Evolutionary conservation across 2,113 vertebrate species (phyloP), one percentile per base, ranked within the genome.

Genomic region (Leptocoma aspasia): DNA sequence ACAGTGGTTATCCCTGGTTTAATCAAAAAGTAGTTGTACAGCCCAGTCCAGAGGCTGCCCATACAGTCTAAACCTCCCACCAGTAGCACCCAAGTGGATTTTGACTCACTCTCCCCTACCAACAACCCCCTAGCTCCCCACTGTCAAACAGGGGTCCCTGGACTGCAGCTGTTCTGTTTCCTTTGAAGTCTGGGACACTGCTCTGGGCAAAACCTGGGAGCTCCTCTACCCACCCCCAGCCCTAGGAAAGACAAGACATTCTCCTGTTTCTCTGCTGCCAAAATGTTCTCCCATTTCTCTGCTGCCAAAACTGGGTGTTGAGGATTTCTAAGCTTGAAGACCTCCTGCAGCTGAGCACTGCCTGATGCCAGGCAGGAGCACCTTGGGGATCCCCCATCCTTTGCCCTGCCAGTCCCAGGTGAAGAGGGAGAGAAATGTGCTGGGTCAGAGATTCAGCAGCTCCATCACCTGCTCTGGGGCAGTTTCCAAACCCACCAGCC

Each of bases 81-180:
- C 13, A 1, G 10, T 1, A 60, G 18, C 49, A 47, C 23, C 23
- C 59, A 8, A 53, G 35, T 3, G 14, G 11, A 3, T 30, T 84
- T 45, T 56, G 15, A 8, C 18, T 68, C 4, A 1, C 13, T 56
- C 7, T 60, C 13, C 7, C 19, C 7, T 6, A 53, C 22, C 0
- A 0, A 18, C 4, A 41, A 3, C 2, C 7, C 6, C 35, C n/a
- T 24, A 35, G 0, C 1, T 1, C 41, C 26, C 5, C 2, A 3
- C 12, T 21, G 23, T n/a, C 15, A 15, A 28, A 30, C 13, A 30
- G 26, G 22, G 33, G 4, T 27, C 33, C 44, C 79, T 3, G 15
- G 28, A 41, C 26, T 81, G 39, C 49, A 69, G 60, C 17, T 8
- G 0, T 13, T 35, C 16, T 35, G 20, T 39, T 39, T 39, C 39